phyloP scores from a whole-genome alignment of 2,888 invertebrate species.

The Apamea monoglypha region DNA sequence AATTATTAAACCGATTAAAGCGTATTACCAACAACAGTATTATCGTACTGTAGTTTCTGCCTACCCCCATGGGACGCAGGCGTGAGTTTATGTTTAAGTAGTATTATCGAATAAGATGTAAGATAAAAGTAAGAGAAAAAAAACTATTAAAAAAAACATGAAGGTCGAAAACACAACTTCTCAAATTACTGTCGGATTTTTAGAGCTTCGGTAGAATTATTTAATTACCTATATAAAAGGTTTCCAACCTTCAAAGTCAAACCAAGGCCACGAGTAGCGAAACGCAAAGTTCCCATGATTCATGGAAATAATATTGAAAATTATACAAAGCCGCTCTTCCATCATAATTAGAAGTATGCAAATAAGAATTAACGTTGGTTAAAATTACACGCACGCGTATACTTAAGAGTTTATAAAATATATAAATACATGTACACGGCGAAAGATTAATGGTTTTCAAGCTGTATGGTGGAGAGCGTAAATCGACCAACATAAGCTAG shows the following conservation, averaged over 20 bases:
- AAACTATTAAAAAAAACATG: neutral
- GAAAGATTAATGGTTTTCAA: conserved; percentile 8
- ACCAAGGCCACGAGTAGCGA: neutral
- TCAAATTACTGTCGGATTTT: neutral
- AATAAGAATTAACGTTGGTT: conserved; percentile 58
- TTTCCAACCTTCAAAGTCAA: neutral
- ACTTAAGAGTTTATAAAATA: conserved; percentile 54
- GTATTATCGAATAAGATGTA: neutral
- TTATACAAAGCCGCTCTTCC: conserved; percentile 52
- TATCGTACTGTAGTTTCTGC: too few species aligned
- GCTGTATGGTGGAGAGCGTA: too few species aligned
- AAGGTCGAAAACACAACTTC: neutral
- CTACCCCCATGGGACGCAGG: too few species aligned
- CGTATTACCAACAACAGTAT: too few species aligned
- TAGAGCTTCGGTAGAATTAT: neutral
- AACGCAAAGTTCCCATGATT: conserved; percentile 10
- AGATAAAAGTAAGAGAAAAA: neutral
- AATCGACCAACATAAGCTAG: neutral
- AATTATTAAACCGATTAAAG: neutral
- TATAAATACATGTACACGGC: conserved; percentile 47
- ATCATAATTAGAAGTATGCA: conserved; percentile 60
- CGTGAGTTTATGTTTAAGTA: too few species aligned
- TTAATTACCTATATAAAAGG: neutral
- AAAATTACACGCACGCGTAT: conserved; percentile 48
- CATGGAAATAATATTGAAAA: conserved; percentile 48